These are phyloP conservation scores for Aelia acuminata DNA, from an alignment of 2,888 invertebrate species.

Conservation along the genomic window DNA sequence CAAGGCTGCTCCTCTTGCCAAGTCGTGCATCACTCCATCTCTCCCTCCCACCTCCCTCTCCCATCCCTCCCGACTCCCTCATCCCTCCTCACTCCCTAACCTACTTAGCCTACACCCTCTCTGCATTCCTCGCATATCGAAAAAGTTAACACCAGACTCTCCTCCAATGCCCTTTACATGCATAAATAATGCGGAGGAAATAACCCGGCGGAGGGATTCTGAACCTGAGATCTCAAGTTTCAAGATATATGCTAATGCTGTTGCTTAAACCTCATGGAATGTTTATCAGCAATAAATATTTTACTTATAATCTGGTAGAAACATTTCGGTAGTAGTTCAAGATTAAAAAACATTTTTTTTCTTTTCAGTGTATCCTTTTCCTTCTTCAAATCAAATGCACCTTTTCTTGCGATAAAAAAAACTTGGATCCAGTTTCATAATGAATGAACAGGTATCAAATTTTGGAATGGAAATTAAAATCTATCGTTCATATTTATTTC, in stretches of 20 bases:
- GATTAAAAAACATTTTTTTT: too few relatives aligned
- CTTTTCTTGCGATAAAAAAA: too few relatives aligned
- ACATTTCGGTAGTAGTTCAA: too few relatives aligned
- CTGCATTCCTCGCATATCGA: background rate
- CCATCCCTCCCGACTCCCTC: background rate
- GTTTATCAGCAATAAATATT: background rate
- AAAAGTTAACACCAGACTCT: conserved; percentile 1
- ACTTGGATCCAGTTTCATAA: too few relatives aligned
- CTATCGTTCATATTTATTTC: too few relatives aligned
- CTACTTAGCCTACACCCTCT: conserved; percentile 1
- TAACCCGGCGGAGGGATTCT: background rate
- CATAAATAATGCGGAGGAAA: conserved; percentile 12
- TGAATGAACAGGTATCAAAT: too few relatives aligned
- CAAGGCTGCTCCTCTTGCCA: background rate
- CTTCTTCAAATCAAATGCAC: too few relatives aligned
- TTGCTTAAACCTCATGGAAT: background rate
- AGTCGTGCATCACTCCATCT: conserved; percentile 44
- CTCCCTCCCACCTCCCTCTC: background rate
- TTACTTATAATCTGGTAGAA: too few relatives aligned
- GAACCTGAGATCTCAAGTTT: background rate
- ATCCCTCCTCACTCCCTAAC: conserved; percentile 25
- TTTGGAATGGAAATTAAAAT: too few relatives aligned
- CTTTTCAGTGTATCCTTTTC: too few relatives aligned
- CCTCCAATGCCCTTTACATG: conserved; percentile 22
- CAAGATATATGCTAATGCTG: background rate